Conservation (phyloP, 2,888 invertebrate genomes). For the Leucophenga maculata region DNA sequence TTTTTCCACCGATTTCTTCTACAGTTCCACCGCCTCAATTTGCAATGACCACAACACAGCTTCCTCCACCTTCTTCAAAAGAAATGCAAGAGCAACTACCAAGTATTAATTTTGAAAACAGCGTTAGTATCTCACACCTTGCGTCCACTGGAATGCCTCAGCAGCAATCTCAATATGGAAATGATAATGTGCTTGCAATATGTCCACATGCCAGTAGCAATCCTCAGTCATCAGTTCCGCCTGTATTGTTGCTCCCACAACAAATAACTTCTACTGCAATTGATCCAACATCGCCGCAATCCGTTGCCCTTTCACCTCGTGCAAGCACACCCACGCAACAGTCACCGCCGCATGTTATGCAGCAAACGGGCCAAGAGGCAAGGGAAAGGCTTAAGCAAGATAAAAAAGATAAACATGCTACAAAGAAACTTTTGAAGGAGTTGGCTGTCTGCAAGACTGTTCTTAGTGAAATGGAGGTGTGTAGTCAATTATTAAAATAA, state of each 20-base stretch:
- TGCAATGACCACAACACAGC: background rate
- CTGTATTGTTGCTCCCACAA: conserved; percentile 36
- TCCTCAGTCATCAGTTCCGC: conserved; percentile 12
- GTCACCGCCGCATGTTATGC: conserved; percentile 61
- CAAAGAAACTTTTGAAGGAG: conserved; percentile 81
- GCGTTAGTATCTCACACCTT: too few species aligned
- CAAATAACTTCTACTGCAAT: conserved; percentile 46
- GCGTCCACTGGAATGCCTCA: too few species aligned
- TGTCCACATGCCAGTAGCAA: background rate
- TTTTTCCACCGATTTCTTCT: conserved; percentile 36
- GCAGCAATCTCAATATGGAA: too few species aligned
- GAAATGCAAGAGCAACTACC: background rate
- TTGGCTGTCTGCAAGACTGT: conserved; percentile 84
- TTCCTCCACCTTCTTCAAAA: conserved; percentile 31
- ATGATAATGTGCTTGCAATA: background rate
- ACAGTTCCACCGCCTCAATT: conserved; percentile 15
- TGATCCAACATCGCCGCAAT: conserved; percentile 46
- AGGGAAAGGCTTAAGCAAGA: conserved; percentile 72
- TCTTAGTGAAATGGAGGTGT: conserved; percentile 87
- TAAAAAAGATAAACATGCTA: conserved; percentile 73
- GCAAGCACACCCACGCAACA: conserved; percentile 60
- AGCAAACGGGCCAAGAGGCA: conserved; percentile 69
- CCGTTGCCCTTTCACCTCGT: conserved; percentile 59
- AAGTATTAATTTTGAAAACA: background rate
- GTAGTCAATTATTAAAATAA: conserved; percentile 50